phyloP scores from a whole-genome alignment of 2,888 invertebrate species.

The Melanophora roralis region DNA sequence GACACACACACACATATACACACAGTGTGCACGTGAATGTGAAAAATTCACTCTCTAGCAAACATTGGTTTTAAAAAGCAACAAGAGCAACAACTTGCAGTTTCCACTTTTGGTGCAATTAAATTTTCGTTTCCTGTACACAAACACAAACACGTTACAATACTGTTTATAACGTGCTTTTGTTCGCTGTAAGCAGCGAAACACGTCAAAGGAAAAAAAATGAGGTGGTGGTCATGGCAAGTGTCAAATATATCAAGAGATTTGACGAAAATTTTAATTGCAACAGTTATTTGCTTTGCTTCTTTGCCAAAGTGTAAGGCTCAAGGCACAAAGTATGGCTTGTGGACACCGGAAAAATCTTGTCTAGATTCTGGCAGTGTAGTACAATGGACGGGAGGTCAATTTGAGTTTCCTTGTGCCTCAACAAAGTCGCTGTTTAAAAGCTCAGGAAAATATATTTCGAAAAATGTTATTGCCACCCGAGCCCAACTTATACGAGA shows the following conservation, averaged over 20 bases:
- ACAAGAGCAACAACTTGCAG: not conserved
- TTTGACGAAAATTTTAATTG: not conserved
- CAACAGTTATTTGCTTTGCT: not conserved
- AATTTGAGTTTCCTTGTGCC: constrained; percentile 78
- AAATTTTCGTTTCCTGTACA: constrained; percentile 1
- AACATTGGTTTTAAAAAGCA: not conserved
- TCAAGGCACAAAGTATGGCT: constrained; percentile 71
- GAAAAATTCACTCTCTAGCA: not conserved
- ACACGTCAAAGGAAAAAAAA: not conserved
- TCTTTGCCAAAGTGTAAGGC: constrained; percentile 14
- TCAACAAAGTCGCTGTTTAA: constrained; percentile 80
- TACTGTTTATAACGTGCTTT: not conserved
- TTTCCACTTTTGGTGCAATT: not conserved
- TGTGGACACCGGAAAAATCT: constrained; percentile 70
- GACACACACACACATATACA: too few relatives aligned
- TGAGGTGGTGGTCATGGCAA: not conserved
- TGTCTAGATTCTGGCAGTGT: constrained; percentile 65
- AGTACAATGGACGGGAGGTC: constrained; percentile 77
- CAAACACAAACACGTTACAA: not conserved
- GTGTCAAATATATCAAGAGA: not conserved
- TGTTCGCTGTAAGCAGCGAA: not conserved
- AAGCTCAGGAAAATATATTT: constrained; percentile 79
- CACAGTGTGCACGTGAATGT: not conserved
- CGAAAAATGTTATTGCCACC: constrained; percentile 81
- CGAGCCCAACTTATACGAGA: constrained; percentile 80